These are phyloP conservation scores for Drosophila austrosaltans DNA, from an alignment of 2,888 invertebrate species.

Conservation along the genomic window DNA sequence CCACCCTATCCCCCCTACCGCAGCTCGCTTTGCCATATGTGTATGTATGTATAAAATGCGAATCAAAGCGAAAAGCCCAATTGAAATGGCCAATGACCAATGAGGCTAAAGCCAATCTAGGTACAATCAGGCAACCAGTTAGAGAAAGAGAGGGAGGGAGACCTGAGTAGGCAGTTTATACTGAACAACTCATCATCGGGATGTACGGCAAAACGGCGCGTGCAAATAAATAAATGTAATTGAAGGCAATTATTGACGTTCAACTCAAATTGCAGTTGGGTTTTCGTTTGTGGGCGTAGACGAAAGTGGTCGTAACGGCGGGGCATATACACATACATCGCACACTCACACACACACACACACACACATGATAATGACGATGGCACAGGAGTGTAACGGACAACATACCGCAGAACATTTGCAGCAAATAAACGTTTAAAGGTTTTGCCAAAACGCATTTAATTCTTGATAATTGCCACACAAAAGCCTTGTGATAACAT, in stretches of 20 bases:
- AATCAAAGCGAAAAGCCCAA: conserved; percentile 76
- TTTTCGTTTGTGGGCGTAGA: conserved; percentile 31
- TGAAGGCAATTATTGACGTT: conserved; percentile 78
- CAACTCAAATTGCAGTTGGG: conserved; percentile 62
- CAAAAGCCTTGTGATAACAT: too few species aligned
- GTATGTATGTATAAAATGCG: conserved; percentile 51
- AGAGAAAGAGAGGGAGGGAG: conserved; percentile 11
- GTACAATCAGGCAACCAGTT: conserved; percentile 39
- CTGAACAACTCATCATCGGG: neutral
- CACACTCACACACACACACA: too few species aligned
- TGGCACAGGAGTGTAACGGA: neutral
- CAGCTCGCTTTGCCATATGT: conserved; percentile 20
- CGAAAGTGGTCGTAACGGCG: neutral
- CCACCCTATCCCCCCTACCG: neutral
- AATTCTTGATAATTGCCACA: conserved; percentile 5
- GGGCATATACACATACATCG: too few species aligned
- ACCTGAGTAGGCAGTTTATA: conserved; percentile 22
- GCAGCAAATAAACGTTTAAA: conserved; percentile 8
- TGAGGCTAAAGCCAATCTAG: conserved; percentile 42
- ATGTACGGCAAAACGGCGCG: conserved; percentile 45
- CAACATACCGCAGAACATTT: conserved; percentile 2
- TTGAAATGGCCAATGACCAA: conserved; percentile 60
- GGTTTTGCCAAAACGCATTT: conserved; percentile 6
- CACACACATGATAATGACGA: too few species aligned
- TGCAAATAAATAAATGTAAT: conserved; percentile 78